Percentiles rank a stretch among this genome's conserved stretches.
Conservation (phyloP, 2,797 vertebrate species). For the Cygnus olor region DNA sequence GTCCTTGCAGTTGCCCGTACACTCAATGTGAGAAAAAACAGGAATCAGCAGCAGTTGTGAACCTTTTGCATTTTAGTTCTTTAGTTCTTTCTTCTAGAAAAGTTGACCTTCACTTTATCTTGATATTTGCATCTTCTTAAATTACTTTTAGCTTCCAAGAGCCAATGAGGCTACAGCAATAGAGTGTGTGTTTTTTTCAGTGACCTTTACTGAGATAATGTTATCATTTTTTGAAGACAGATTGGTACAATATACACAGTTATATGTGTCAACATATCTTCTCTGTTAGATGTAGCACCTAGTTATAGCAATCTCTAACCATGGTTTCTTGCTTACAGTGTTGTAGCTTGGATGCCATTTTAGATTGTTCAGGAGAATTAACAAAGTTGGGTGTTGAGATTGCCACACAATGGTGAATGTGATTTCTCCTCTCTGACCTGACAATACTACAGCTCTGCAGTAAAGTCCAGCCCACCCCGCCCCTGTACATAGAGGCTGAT, state of each 20-base stretch:
- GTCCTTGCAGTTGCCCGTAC: not conserved
- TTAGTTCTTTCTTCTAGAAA: not conserved
- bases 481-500: not conserved
- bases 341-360: not conserved
- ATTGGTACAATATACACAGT: not conserved
- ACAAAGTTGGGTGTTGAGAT: not conserved
- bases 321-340: not conserved
- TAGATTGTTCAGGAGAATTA: not conserved
- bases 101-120: not conserved
- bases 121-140: not conserved
- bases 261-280: not conserved
- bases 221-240: not conserved
- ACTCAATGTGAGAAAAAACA: accelerated
- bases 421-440: not conserved
- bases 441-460: not conserved
- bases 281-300: not conserved
- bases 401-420: not conserved
- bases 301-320: not conserved
- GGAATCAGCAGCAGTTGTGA: not conserved
- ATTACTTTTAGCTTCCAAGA: not conserved
- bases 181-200: not conserved
- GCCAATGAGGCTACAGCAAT: not conserved
- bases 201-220: slow-evolving; percentile 13
- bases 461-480: not conserved
- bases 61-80: not conserved